Conservation (phyloP, 1,140 invertebrate genomes). For the Metopolophium dirhodum region DNA sequence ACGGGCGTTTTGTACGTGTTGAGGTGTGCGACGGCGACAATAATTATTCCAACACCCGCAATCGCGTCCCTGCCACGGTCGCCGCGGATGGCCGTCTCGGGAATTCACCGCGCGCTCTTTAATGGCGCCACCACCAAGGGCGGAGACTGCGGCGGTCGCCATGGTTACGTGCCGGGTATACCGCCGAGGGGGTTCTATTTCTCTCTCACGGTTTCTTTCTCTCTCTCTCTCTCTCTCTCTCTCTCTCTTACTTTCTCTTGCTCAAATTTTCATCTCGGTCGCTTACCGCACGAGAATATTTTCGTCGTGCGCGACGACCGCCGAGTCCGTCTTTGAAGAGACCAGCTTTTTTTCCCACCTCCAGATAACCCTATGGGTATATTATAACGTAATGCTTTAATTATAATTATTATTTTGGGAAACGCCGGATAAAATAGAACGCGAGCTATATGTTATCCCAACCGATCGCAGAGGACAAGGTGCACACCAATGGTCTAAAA, state of each 20-base stretch:
- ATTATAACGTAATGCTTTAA: neutral
- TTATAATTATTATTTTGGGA: neutral
- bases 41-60: neutral
- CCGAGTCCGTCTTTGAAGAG: neutral
- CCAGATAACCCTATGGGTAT: neutral
- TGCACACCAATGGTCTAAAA: too few relatives aligned
- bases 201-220: neutral
- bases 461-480: neutral
- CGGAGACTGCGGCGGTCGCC: conserved; percentile 48
- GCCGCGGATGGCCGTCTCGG: conserved; percentile 35
- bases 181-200: neutral
- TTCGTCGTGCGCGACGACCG: neutral
- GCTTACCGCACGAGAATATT: neutral
- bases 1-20: too few relatives aligned
- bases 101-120: conserved; percentile 23
- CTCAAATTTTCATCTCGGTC: neutral
- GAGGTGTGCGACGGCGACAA: neutral
- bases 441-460: too few relatives aligned
- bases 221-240: neutral
- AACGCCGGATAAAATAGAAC: neutral
- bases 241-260: neutral
- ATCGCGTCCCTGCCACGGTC: neutral
- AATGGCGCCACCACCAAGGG: conserved; percentile 55
- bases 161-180: conserved; percentile 16
- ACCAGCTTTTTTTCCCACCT: neutral